Evolutionary conservation across 2,888 invertebrate genomes (phyloP).

Genomic region (Ramazzottius varieornatus): DNA sequence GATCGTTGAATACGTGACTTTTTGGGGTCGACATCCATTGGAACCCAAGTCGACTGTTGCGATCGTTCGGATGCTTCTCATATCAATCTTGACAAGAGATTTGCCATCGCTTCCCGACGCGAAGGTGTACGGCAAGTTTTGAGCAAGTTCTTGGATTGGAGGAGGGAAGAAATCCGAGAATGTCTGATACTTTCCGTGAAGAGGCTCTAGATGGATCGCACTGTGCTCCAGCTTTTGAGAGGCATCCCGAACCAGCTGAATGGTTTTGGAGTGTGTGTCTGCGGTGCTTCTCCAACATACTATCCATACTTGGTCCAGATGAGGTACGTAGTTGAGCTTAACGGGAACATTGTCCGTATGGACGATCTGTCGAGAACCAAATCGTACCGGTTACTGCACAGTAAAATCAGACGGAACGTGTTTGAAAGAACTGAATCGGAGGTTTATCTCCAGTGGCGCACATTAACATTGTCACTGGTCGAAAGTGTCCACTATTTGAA

Average conservation of each 20-base stretch:
- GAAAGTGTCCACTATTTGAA: no score
- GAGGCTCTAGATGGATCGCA: conserved; percentile 25
- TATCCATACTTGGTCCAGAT: conserved; percentile 46
- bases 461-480: no score
- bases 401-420: no score
- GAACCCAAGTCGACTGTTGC: conserved; percentile 41
- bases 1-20: conserved; percentile 40
- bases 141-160: conserved; percentile 24
- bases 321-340: conserved; percentile 38
- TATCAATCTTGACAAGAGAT: conserved; percentile 42
- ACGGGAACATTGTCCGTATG: conserved; percentile 41
- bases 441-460: no score
- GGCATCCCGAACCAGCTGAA: conserved; percentile 42
- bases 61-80: conserved; percentile 40
- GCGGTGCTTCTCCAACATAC: conserved; percentile 35
- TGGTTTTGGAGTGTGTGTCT: conserved; percentile 36
- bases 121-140: conserved; percentile 41
- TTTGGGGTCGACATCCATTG: conserved; percentile 42
- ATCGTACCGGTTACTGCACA: no score
- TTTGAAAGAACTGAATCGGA: no score
- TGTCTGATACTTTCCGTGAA: conserved; percentile 18
- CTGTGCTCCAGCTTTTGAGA: conserved; percentile 42
- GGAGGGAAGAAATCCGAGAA: conserved; percentile 20
- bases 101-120: conserved; percentile 43
- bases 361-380: neutral